Evolutionary conservation across 1,140 invertebrate species (phyloP).

Genomic region (Ptiloglossa arizonensis): DNA sequence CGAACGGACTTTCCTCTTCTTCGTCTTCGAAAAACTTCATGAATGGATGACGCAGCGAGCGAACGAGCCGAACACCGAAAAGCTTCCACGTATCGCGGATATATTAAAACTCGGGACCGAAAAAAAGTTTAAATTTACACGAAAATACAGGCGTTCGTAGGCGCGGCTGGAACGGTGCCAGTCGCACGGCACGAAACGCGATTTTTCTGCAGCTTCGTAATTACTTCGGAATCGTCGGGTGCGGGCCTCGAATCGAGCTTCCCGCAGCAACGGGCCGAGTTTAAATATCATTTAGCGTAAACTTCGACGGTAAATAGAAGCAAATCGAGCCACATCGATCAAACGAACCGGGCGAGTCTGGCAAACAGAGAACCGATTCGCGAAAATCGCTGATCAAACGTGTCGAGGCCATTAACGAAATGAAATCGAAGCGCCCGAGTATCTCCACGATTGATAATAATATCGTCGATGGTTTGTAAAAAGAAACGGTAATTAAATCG

Average conservation of each 20-base stretch:
- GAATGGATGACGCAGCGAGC: neutral
- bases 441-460: too few species aligned
- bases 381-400: constrained; percentile 1
- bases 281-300: constrained; percentile 29
- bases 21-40: constrained; percentile 6
- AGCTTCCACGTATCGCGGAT: constrained; percentile 17
- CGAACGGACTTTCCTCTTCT: too few species aligned
- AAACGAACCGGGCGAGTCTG: neutral
- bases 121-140: constrained; percentile 8
- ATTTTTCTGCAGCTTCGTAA: constrained; percentile 24
- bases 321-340: neutral
- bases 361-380: neutral
- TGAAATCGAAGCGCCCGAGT: neutral
- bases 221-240: constrained; percentile 12
- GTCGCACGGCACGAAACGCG: neutral
- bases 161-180: constrained; percentile 21
- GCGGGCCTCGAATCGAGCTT: neutral
- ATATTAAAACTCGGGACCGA: neutral
- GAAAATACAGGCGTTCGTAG: neutral
- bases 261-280: neutral
- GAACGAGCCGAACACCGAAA: neutral
- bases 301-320: neutral
- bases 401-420: neutral
- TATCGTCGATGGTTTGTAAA: too few species aligned
- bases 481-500: too few species aligned